Base-by-base conservation (phyloP, 2,797 vertebrate genomes). In the Crenuchus spilurus region DNA sequence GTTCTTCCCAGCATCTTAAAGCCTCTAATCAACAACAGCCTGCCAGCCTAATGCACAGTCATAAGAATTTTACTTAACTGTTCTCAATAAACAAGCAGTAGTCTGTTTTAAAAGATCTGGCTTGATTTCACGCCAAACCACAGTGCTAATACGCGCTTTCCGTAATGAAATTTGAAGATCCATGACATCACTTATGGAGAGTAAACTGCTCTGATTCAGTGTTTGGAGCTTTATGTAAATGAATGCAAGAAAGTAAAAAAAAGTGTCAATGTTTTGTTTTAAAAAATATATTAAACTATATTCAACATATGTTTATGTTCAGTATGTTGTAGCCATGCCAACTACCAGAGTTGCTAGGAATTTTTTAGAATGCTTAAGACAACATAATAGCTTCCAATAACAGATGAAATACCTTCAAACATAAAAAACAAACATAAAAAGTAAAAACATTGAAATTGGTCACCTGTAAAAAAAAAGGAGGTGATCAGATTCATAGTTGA, bases 101-200 rank as follows among this genome's bases (percentile, higher is more conserved):
- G 64, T 31, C 1, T 31, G 41, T 68, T 71, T 66, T 41, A 58
- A 65, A 41, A 30, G 5, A 7, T 51, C 65, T 62, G 67, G 49
- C 28, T 58, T 71, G 37, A 70, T 76, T 9, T 64, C 41, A 66
- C 48, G 54, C 64, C 52, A 72, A 72, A 72, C 62, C 69, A 9
- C 61, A 44, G 54, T 33, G 60, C 26, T 60, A 72, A 60, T 58
- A 41, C 41, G 24, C 30, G 2, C 39, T 64, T 48, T 33, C 26
- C 52, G 30, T 49, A 22, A 24, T 48, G 30, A 42, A 51, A 18
- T 69, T 63, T 64, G 69, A 37, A 60, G 20, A 51, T 57, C 24
- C 41, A 22, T 54, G 70, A 42, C 42, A 51, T 62, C 26, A 24
- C 33, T 75, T 8, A 61, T 24, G 33, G 55, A 7, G n/a, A n/a